Base-by-base conservation (phyloP, 2,797 vertebrate genomes). In the Dendrocincla fuliginosa region DNA sequence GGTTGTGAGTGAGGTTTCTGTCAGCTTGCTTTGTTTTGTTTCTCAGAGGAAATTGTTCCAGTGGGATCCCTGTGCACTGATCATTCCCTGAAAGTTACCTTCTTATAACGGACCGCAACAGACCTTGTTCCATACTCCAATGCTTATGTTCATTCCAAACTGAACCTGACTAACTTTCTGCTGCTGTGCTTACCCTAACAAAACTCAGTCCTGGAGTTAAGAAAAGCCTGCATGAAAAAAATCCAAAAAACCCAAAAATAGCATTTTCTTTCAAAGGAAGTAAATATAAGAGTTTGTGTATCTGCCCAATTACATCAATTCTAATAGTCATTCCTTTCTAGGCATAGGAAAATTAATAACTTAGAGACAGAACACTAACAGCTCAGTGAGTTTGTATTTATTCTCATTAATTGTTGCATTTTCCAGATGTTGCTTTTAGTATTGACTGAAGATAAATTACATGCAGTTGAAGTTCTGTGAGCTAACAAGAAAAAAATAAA, bases 341-440 rank as follows among this genome's bases (percentile, higher is more conserved):
- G 87, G 35, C 64, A 44, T 22, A 73, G 50, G 57, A 85, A 87
- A 87, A 70, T 80, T 24, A 89, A 32, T 93, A 89, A 79, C 22
- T 55, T 57, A 39, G 20, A 52, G 68, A 60, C 68, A 67, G 60
- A 63, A 86, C 91, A 75, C 69, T 79, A 90, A 92, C 37, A 88
- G 37, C 56, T 88, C 28, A 37, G 17, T 65, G 57, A 71, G 55
- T 84, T 94, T 70, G 84, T 91, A 70, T 90, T 86, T 88, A 69
- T 93, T 94, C 75, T 79, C 56, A 84, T 74, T 75, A 94, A 89
- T 94, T 67, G 30, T 64, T 96, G 41, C 44, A 46, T 95, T 97
- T 92, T 89, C 60, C 81, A 92, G 89, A 94, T 91, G 84, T 89
- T 92, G 10, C n/a, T 89, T 89, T 81, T 65, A 80, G 24, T 92